Percentiles rank a stretch among this genome's conserved stretches.
phyloP scores from a whole-genome alignment of 1,140 invertebrate species.

The Nasonia vitripennis region DNA sequence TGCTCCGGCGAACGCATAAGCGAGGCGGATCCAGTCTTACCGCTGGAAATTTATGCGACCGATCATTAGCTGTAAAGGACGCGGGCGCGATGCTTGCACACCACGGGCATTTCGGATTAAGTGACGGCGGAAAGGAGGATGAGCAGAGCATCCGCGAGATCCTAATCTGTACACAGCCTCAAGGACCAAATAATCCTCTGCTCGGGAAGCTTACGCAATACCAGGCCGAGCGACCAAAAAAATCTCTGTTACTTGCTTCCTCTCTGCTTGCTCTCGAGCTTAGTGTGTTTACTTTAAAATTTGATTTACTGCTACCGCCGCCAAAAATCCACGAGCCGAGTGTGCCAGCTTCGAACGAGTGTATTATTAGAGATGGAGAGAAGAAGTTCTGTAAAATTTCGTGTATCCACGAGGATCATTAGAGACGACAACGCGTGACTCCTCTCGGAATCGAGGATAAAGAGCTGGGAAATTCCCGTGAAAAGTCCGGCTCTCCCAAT shows the following conservation, averaged over 20 bases:
- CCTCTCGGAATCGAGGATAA: constrained; percentile 20
- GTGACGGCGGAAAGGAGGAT: constrained; percentile 24
- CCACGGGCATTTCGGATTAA: constrained; percentile 36
- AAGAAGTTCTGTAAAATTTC: neutral
- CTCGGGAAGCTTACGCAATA: constrained; percentile 30
- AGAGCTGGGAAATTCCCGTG: constrained; percentile 38
- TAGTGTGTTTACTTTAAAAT: neutral
- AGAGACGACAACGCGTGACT: neutral
- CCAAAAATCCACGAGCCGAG: neutral
- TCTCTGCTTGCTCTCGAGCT: neutral
- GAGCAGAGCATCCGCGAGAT: constrained; percentile 35
- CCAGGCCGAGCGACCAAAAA: neutral
- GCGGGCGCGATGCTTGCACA: neutral
- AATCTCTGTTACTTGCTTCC: neutral
- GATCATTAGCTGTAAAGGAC: constrained; percentile 55
- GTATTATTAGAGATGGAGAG: neutral
- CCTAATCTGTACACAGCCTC: constrained; percentile 22
- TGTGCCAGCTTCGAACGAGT: neutral
- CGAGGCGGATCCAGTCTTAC: neutral
- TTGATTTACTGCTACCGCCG: constrained; percentile 30
- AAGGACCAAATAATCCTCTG: constrained; percentile 29
- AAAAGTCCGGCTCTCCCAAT: neutral
- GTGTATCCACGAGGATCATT: neutral
- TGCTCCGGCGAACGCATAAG: neutral
- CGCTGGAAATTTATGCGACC: constrained; percentile 53